A percentile compares a stretch with the other conserved stretches of the same genome.
Evolutionary conservation across 2,888 invertebrate genomes (phyloP).

Genomic region (Chironomus riparius): DNA sequence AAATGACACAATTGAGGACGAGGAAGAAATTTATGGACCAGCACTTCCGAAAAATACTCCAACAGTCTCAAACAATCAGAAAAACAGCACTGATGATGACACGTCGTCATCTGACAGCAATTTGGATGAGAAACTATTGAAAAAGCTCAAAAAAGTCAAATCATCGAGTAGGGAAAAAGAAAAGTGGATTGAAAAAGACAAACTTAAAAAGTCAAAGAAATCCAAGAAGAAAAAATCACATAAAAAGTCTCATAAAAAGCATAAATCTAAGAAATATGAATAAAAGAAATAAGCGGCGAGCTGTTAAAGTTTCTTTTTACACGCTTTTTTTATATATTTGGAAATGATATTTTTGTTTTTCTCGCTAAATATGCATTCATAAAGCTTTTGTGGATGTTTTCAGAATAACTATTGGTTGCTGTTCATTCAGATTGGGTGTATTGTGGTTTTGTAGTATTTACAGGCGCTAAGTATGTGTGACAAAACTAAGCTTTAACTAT

Average conservation of each 20-base stretch:
- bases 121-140: conserved; percentile 28
- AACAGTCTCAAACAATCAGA: not conserved
- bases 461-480: too few relatives aligned
- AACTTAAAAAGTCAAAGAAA: conserved; percentile 28
- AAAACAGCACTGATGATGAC: not conserved
- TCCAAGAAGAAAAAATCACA: conserved; percentile 24
- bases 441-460: too few relatives aligned
- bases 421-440: too few relatives aligned
- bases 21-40: conserved; percentile 28
- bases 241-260: conserved; percentile 29
- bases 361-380: not conserved
- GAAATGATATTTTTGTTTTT: not conserved
- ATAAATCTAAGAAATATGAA: conserved; percentile 30
- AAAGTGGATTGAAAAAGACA: conserved; percentile 33
- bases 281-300: too few relatives aligned
- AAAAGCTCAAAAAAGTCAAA: conserved; percentile 28
- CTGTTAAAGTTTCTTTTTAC: too few relatives aligned
- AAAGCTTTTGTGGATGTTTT: too few relatives aligned
- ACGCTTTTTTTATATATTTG: too few relatives aligned
- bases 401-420: too few relatives aligned
- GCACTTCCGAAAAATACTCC: not conserved
- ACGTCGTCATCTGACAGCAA: not conserved
- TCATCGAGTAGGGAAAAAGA: conserved; percentile 29
- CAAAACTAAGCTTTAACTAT: too few relatives aligned
- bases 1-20: conserved; percentile 29